Evolutionary conservation across 2,888 invertebrate species (phyloP).

Genomic region (Brachylomia viminalis): DNA sequence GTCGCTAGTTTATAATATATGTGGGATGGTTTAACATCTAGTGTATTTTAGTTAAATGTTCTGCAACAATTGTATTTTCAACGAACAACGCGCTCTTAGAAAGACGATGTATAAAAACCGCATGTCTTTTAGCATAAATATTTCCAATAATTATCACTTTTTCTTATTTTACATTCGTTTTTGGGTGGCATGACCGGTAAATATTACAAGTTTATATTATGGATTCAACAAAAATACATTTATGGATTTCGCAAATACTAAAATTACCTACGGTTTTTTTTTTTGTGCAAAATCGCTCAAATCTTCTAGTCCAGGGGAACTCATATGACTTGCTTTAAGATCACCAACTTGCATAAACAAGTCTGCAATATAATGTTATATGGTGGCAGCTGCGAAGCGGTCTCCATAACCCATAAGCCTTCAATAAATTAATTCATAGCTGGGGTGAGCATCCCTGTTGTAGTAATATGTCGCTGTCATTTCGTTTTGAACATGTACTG

Average conservation of each 20-base stretch:
- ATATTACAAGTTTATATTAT: slow-evolving; percentile 41
- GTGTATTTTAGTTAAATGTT: neutral
- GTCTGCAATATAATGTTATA: neutral
- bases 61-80: slow-evolving; percentile 38
- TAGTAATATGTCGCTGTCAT: neutral
- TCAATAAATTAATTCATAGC: slow-evolving; percentile 9
- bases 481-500: neutral
- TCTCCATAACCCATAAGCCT: slow-evolving; percentile 1
- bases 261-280: slow-evolving; percentile 7
- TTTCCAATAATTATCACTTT: slow-evolving; percentile 60
- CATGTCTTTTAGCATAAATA: slow-evolving; percentile 50
- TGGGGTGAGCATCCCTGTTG: slow-evolving; percentile 21
- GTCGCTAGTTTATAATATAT: neutral
- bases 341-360: neutral
- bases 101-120: slow-evolving; percentile 27
- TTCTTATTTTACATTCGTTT: slow-evolving; percentile 44
- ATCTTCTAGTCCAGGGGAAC: neutral
- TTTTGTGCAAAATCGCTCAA: neutral
- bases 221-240: neutral
- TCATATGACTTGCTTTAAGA: neutral
- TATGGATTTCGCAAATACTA: neutral
- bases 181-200: slow-evolving; percentile 36
- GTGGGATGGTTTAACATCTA: neutral
- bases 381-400: neutral
- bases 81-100: slow-evolving; percentile 11